Evolutionary conservation across 2,888 invertebrate genomes (phyloP), one percentile per base, ranked within the genome.

Genomic region (Biston betularia): DNA sequence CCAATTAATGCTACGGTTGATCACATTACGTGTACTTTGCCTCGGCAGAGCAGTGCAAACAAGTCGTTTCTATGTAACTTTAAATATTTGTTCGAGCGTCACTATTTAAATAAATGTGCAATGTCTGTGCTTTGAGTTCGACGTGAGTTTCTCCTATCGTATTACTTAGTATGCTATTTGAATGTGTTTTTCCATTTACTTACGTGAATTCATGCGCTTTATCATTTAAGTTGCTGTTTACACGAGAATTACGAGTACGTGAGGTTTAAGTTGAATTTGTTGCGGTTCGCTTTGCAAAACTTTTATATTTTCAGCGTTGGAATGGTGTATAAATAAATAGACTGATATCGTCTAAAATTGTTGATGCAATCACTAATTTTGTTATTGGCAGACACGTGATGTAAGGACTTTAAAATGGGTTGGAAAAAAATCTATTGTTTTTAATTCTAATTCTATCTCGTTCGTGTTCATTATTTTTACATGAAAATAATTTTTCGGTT

Each of bases 61-160:
- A 84, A 76, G 73, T 82, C 84, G 84, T 87, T 88, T 87, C 82
- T 84, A 83, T 84, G 84, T 81, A 76, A 80, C 77, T 81, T 85
- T 84, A 90, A 91, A 89, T 88, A 89, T 90, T 89, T 89, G 81
- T 85, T 70, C 77, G 73, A 80, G 82, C 85, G 79, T 86, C 84
- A 79, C 88, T 89, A 81, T 80, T 77, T 82, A 85, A 86, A 89
- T 85, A 89, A 86, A 88, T 85, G 85, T 78, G 82, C 83, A 80
- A 79, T 78, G 70, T 73, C 79, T 83, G 75, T 73, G 77, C 86
- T 87, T 84, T 86, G 85, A 86, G 78, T 81, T 70, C 66, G 73
- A 57, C 69, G 70, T 66, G 71, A 66, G 69, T 40, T 52, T 45
- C 74, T 72, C 57, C 70, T 77, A 69, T 79, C 72, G 72, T 70